Conservation (phyloP, 2,113 vertebrate species). For the Corynorhinus townsendii region DNA sequence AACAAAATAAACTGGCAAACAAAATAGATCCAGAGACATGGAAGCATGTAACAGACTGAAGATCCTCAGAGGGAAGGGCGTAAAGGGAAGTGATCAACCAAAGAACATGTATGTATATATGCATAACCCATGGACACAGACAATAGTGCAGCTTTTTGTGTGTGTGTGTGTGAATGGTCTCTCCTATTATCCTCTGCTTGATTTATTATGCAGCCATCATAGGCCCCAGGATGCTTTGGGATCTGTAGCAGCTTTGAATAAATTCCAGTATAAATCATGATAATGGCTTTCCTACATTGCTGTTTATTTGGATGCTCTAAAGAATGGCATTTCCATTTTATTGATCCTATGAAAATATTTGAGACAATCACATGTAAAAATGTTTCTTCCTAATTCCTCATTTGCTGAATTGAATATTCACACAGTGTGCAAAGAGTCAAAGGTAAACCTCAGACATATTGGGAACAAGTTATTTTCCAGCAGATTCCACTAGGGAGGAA, state of each 20-base stretch:
- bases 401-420: background rate
- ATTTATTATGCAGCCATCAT: background rate
- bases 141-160: background rate
- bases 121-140: too few relatives aligned
- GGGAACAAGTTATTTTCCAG: background rate
- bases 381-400: background rate
- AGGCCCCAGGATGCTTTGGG: background rate
- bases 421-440: background rate
- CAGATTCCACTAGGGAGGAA: background rate
- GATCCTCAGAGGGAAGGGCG: too few relatives aligned
- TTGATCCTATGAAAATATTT: slow-evolving; percentile 7
- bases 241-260: background rate
- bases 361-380: background rate
- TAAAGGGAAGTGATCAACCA: too few relatives aligned
- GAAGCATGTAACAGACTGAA: too few relatives aligned
- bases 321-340: background rate
- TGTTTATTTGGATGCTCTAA: background rate
- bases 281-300: background rate
- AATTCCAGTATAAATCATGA: background rate
- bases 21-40: too few relatives aligned
- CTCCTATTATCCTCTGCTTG: background rate
- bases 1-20: too few relatives aligned
- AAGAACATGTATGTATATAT: too few relatives aligned
- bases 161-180: background rate
- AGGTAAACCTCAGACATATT: background rate